These are phyloP conservation scores for Philaenus spumarius DNA, from an alignment of 1,140 invertebrate species.

Conservation along the genomic window DNA sequence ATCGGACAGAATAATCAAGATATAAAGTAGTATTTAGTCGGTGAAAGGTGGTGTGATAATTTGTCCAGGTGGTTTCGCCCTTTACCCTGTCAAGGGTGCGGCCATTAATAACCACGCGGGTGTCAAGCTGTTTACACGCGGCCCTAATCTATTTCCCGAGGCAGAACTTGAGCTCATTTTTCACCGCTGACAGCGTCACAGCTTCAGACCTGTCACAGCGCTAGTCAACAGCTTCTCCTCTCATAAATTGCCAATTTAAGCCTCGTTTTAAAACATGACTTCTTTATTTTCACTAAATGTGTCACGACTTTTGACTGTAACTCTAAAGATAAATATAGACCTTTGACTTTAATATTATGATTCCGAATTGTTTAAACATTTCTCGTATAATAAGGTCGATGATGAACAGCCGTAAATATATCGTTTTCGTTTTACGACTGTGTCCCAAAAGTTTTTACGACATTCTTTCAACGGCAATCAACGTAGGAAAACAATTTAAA, in stretches of 20 bases:
- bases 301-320: too few species aligned
- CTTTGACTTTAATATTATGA: too few species aligned
- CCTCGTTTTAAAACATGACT: slow-evolving; percentile 12
- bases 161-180: slow-evolving; percentile 15
- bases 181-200: slow-evolving; percentile 11
- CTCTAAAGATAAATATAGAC: too few species aligned
- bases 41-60: slow-evolving; percentile 18
- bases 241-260: slow-evolving; percentile 15
- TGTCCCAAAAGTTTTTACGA: too few species aligned
- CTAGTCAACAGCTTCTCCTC: slow-evolving; percentile 4
- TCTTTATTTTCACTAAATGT: background rate
- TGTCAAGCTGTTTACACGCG: slow-evolving; percentile 21
- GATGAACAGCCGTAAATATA: too few species aligned
- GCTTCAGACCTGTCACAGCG: background rate
- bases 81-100: background rate
- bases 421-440: too few species aligned
- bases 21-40: background rate
- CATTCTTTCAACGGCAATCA: too few species aligned
- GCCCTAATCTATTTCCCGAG: slow-evolving; percentile 20
- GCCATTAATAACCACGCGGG: slow-evolving; percentile 15
- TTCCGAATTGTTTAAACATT: too few species aligned
- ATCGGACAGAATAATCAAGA: too few species aligned
- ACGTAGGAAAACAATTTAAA: too few species aligned
- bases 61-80: slow-evolving; percentile 14
- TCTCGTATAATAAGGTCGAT: too few species aligned